Percentiles rank a stretch among this genome's conserved stretches.
Evolutionary conservation across 2,888 invertebrate genomes (phyloP).

Genomic region (Eristalinus aeneus): DNA sequence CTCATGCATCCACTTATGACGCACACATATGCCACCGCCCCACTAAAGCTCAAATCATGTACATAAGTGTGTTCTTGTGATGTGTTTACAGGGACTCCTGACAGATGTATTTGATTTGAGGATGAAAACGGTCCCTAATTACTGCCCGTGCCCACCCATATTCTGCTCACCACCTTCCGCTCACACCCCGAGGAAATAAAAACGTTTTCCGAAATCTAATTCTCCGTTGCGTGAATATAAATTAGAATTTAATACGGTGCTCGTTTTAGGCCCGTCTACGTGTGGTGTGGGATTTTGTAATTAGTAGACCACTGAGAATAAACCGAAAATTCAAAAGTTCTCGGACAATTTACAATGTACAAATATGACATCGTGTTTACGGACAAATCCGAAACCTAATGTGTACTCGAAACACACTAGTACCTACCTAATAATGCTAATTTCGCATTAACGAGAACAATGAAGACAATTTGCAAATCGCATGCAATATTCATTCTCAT

Average conservation of each 20-base stretch:
- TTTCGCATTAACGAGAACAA: slow-evolving; percentile 71
- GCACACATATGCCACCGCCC: slow-evolving; percentile 12
- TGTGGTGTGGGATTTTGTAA: slow-evolving; percentile 68
- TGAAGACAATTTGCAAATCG: slow-evolving; percentile 71
- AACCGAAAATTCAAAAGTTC: slow-evolving; percentile 70
- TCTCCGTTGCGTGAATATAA: slow-evolving; percentile 71
- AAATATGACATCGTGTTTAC: slow-evolving; percentile 70
- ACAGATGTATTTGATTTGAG: slow-evolving; percentile 69
- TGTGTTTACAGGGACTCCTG: slow-evolving; percentile 42
- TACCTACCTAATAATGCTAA: slow-evolving; percentile 68
- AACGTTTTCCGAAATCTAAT: slow-evolving; percentile 66
- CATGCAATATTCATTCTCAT: slow-evolving; percentile 71
- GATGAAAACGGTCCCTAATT: slow-evolving; percentile 66
- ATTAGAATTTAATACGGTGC: slow-evolving; percentile 69
- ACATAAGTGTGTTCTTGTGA: slow-evolving; percentile 7
- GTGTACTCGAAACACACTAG: slow-evolving; percentile 59
- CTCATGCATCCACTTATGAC: neutral
- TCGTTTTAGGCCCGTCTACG: slow-evolving; percentile 58
- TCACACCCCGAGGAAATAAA: slow-evolving; percentile 34
- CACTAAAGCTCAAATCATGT: neutral
- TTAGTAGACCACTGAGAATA: slow-evolving; percentile 71
- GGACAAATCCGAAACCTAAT: slow-evolving; percentile 67
- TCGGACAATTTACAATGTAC: slow-evolving; percentile 71
- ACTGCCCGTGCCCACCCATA: slow-evolving; percentile 25
- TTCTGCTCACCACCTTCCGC: neutral